These are phyloP conservation scores for Fratercula arctica DNA, from an alignment of 2,797 vertebrate genomes.

Conservation along the genomic window DNA sequence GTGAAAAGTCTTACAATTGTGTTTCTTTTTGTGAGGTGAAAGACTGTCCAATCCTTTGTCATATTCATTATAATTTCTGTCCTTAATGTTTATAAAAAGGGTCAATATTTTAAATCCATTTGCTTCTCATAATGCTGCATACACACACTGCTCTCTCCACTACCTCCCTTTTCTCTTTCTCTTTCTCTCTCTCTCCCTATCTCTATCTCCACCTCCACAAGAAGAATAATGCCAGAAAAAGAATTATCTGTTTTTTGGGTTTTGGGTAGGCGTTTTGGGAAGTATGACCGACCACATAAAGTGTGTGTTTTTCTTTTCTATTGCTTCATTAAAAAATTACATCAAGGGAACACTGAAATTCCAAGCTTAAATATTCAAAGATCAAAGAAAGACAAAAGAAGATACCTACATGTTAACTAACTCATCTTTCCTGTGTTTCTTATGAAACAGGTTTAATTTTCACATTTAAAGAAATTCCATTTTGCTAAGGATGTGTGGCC, in stretches of 20 bases:
- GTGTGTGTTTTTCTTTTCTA: not conserved
- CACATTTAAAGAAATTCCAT: not conserved
- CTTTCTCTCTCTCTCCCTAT: not conserved
- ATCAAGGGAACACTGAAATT: not conserved
- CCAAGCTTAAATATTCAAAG: not conserved
- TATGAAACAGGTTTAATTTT: not conserved
- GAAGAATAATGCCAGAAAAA: not conserved
- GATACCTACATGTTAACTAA: not conserved
- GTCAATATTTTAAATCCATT: not conserved
- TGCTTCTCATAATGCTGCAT: not conserved
- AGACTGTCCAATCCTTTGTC: not conserved
- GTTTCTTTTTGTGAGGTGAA: not conserved
- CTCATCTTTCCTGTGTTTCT: not conserved
- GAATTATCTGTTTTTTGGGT: not conserved
- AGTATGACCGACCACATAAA: not conserved
- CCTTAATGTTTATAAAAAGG: not conserved
- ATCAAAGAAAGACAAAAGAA: not conserved
- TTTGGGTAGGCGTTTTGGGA: not conserved
- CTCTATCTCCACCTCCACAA: not conserved
- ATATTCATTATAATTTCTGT: not conserved
- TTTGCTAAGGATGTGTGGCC: not conserved
- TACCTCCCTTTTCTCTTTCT: no score
- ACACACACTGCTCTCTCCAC: no score
- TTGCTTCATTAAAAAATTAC: not conserved
- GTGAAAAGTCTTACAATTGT: not conserved